Percentiles rank a stretch among this genome's conserved stretches.
These are phyloP conservation scores for Sparidentex hasta DNA, from an alignment of 2,797 vertebrate species.

Conservation along the genomic window DNA sequence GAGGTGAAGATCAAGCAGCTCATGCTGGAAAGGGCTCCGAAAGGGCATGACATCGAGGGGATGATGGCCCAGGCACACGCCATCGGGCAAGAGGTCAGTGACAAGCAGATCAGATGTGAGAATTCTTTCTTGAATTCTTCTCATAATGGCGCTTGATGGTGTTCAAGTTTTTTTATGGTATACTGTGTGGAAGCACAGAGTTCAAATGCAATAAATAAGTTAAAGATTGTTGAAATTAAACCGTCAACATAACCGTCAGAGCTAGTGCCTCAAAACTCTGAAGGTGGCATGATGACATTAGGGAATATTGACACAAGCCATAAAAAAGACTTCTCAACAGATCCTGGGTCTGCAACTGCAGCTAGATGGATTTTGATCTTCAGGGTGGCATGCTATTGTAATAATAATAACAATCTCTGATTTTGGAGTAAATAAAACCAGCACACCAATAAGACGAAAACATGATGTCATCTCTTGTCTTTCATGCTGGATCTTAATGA, in stretches of 20 bases:
- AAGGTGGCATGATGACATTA: neutral
- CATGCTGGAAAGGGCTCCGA: slow-evolving; percentile 83
- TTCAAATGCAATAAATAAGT: too few species aligned
- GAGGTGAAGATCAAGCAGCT: slow-evolving; percentile 87
- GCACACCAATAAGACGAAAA: neutral
- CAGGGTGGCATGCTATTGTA: neutral
- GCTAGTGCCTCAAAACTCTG: neutral
- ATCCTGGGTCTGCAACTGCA: neutral
- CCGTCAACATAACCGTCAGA: neutral
- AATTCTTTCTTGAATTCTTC: neutral
- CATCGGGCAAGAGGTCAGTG: slow-evolving; percentile 86
- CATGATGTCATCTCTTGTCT: neutral
- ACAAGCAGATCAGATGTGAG: neutral
- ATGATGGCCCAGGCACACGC: slow-evolving; percentile 86
- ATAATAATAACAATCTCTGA: neutral
- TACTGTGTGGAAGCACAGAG: too few species aligned
- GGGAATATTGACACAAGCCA: neutral
- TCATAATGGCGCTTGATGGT: too few species aligned
- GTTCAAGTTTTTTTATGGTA: too few species aligned
- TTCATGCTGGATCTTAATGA: neutral
- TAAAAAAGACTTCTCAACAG: neutral
- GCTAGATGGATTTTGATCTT: neutral
- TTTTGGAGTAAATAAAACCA: neutral
- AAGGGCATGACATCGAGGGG: slow-evolving; percentile 83
- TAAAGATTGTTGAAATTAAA: neutral